These are phyloP conservation scores for Hirtodrosophila cameraria DNA, from an alignment of 2,888 invertebrate species.

Conservation along the genomic window DNA sequence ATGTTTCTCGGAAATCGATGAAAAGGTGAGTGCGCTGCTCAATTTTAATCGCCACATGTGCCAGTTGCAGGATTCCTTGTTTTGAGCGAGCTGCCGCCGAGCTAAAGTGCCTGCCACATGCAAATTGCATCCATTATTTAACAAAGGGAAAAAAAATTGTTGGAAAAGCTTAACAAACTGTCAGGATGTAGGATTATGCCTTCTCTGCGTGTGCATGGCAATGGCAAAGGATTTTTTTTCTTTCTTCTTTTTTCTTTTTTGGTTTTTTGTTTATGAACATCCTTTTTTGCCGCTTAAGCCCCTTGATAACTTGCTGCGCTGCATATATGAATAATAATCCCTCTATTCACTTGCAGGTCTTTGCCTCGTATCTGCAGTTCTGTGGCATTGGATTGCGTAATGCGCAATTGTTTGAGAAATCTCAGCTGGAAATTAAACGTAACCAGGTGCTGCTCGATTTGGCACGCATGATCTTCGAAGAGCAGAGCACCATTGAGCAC, in stretches of 20 bases:
- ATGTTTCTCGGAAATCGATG: constrained; percentile 93
- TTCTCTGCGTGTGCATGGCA: constrained; percentile 5
- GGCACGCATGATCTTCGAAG: constrained; percentile 98
- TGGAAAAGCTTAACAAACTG: constrained; percentile 54
- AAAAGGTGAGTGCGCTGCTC: constrained; percentile 84
- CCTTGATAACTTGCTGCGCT: constrained; percentile 24
- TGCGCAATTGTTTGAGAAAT: constrained; percentile 97
- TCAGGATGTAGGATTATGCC: constrained; percentile 44
- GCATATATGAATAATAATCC: constrained; percentile 1
- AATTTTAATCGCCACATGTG: constrained; percentile 21
- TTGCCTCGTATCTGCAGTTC: constrained; percentile 96
- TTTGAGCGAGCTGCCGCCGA: constrained; percentile 15
- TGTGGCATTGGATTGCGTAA: constrained; percentile 97
- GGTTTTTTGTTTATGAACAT: constrained; percentile 1
- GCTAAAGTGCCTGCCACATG: constrained; percentile 27
- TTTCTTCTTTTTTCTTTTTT: constrained; percentile 18
- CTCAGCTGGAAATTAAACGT: constrained; percentile 96
- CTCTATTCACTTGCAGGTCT: constrained; percentile 87
- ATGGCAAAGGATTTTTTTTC: constrained; percentile 27
- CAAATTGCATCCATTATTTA: constrained; percentile 75
- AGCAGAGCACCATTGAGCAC: constrained; percentile 97
- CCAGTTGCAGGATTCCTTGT: constrained; percentile 45
- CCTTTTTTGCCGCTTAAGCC: constrained; percentile 19
- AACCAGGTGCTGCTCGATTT: constrained; percentile 97
- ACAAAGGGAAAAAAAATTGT: constrained; percentile 46